Conservation (phyloP, 2,888 invertebrate genomes). For the Nephrotoma appendiculata region DNA sequence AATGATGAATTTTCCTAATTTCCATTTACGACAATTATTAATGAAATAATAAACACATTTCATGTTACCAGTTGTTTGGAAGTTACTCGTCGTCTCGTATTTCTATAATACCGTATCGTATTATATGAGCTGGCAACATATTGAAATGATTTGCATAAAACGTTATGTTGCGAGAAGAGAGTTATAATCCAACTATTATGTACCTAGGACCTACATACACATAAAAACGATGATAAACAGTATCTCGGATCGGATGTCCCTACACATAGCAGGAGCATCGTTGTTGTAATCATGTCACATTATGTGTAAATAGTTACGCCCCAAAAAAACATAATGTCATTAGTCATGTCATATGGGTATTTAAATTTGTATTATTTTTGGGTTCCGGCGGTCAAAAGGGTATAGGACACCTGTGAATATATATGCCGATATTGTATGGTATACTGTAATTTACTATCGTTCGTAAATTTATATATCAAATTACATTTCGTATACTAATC, state of each 20-base stretch:
- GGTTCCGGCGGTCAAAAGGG: background rate
- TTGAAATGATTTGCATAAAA: background rate
- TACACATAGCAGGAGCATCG: background rate
- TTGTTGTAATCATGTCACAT: background rate
- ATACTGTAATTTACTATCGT: background rate
- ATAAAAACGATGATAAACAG: background rate
- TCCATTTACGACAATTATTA: background rate
- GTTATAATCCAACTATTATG: background rate
- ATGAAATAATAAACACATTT: background rate
- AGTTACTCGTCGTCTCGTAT: background rate
- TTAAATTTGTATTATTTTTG: background rate
- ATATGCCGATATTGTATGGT: background rate
- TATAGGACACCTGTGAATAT: background rate
- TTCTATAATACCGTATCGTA: no score
- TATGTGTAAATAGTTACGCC: background rate
- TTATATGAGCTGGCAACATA: background rate
- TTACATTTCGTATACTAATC: background rate
- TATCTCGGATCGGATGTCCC: background rate
- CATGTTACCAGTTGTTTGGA: background rate
- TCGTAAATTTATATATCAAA: background rate
- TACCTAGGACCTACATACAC: no score
- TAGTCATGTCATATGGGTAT: background rate
- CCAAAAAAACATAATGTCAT: background rate
- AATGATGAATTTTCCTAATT: background rate
- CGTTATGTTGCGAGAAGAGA: background rate